Evolutionary conservation across 2,888 invertebrate genomes (phyloP).

Genomic region (Villa cingulata): DNA sequence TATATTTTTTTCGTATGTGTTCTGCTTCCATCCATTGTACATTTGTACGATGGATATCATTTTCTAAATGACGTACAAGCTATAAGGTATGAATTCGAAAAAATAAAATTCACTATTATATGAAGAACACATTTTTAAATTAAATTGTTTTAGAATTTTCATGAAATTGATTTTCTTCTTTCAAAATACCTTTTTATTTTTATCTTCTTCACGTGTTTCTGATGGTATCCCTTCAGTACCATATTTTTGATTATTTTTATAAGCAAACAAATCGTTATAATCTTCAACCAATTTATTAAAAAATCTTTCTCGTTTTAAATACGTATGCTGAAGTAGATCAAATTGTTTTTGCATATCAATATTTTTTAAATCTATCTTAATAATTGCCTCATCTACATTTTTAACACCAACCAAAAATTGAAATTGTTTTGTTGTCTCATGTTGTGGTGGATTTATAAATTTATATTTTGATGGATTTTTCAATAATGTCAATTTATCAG

Average conservation of each 20-base stretch:
- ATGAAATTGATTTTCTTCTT: background rate
- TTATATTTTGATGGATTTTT: slow-evolving; percentile 31
- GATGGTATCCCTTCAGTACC: slow-evolving; percentile 29
- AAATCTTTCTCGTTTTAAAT: slow-evolving; percentile 46
- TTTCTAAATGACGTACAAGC: slow-evolving; percentile 58
- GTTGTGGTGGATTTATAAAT: slow-evolving; percentile 19
- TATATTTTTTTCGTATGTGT: slow-evolving; percentile 63
- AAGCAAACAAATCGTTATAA: slow-evolving; percentile 47
- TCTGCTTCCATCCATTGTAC: slow-evolving; percentile 73
- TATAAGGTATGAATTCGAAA: slow-evolving; percentile 29
- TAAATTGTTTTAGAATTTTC: no score
- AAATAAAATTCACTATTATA: background rate
- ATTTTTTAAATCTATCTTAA: slow-evolving; percentile 52
- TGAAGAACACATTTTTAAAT: background rate
- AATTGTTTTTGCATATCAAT: slow-evolving; percentile 55
- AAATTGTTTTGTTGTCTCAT: slow-evolving; percentile 22
- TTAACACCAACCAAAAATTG: slow-evolving; percentile 38
- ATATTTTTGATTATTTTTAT: slow-evolving; percentile 34
- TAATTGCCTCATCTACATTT: slow-evolving; percentile 38
- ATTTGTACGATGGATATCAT: slow-evolving; percentile 65
- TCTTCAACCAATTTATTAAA: slow-evolving; percentile 45
- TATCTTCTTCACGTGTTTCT: slow-evolving; percentile 39
- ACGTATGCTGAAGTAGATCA: slow-evolving; percentile 57
- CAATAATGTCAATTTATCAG: slow-evolving; percentile 39
- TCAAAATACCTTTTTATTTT: slow-evolving; percentile 57